These are phyloP conservation scores for Toxotes jaculatrix DNA, from an alignment of 2,113 vertebrate species.

Conservation along the genomic window DNA sequence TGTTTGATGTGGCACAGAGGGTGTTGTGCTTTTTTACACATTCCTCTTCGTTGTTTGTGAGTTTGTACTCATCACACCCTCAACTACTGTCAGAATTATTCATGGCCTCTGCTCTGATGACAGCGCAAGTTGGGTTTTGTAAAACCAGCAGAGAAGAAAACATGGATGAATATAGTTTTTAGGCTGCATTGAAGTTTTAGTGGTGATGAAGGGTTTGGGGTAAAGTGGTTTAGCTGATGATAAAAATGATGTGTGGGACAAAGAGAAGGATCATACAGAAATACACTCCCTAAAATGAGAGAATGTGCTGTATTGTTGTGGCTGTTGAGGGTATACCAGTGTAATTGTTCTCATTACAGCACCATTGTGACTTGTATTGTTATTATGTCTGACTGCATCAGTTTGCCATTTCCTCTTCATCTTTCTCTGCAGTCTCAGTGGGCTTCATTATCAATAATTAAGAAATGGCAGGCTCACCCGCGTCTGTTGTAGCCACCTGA, in stretches of 20 bases:
- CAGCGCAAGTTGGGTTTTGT: constrained; percentile 39
- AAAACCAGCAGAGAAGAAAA: constrained; percentile 50
- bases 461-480: constrained; percentile 78
- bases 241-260: constrained; percentile 24
- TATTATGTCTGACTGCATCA: constrained; percentile 74
- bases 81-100: constrained; percentile 60
- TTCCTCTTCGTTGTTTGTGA: constrained; percentile 44
- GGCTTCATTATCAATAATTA: constrained; percentile 84
- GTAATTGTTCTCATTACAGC: constrained; percentile 75
- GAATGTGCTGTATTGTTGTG: constrained; percentile 57
- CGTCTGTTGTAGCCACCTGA: constrained; percentile 72
- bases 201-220: constrained; percentile 26
- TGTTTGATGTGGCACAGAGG: constrained; percentile 60
- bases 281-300: constrained; percentile 34
- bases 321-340: constrained; percentile 54
- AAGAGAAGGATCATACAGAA: constrained; percentile 43
- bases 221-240: constrained; percentile 34
- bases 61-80: constrained; percentile 42
- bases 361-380: constrained; percentile 68
- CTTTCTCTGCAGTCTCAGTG: constrained; percentile 69
- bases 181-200: constrained; percentile 32
- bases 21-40: constrained; percentile 21
- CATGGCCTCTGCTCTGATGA: constrained; percentile 41
- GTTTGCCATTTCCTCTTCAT: constrained; percentile 75
- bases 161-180: constrained; percentile 31